phyloP scores from a whole-genome alignment of 2,113 vertebrate species.

The Clarias batrachus region DNA sequence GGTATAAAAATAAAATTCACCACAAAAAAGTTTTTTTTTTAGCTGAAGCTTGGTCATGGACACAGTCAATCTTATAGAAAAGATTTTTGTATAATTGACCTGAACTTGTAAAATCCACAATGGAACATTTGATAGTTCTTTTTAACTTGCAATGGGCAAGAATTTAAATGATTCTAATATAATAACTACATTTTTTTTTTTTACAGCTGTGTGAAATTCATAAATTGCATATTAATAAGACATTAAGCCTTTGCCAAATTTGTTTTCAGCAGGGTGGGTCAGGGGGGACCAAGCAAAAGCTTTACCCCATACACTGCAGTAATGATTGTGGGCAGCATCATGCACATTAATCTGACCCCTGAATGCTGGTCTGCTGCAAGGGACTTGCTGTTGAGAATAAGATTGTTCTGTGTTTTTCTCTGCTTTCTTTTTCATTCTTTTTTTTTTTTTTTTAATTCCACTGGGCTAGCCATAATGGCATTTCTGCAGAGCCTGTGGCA shows the following conservation, averaged over 20 bases:
- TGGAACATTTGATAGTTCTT: background rate
- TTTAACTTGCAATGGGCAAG: background rate
- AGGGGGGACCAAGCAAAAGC: background rate
- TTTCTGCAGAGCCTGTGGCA: constrained; percentile 9
- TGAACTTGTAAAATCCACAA: background rate
- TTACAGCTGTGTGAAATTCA: background rate
- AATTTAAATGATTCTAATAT: background rate
- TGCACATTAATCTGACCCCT: constrained; percentile 11
- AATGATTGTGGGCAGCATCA: constrained; percentile 6
- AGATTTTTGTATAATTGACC: background rate
- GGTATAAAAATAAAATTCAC: too few species aligned
- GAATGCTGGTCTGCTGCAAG: background rate
- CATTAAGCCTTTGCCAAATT: background rate
- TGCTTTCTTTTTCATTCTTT: background rate
- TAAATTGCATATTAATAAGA: background rate
- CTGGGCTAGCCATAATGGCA: constrained; percentile 25
- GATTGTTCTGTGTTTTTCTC: background rate
- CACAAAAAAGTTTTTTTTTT: too few species aligned
- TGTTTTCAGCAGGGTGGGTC: background rate
- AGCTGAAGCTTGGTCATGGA: too few species aligned
- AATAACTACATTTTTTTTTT: background rate
- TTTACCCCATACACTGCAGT: background rate
- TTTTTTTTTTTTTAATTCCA: constrained; percentile 18
- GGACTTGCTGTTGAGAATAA: background rate
- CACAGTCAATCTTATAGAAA: background rate